phyloP scores from a whole-genome alignment of 1,140 invertebrate genomes.

The Mactra quadrangularis region DNA sequence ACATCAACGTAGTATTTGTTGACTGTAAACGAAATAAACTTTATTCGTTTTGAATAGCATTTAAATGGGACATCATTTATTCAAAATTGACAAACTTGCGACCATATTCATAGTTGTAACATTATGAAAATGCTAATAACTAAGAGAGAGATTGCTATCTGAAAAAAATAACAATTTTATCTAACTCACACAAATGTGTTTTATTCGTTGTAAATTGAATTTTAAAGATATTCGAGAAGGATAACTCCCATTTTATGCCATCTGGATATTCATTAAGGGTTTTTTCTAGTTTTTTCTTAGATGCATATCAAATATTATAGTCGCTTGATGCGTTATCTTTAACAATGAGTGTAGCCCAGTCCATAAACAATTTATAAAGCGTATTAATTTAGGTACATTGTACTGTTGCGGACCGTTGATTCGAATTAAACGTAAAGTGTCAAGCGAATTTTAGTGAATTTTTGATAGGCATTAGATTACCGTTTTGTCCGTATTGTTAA shows the following conservation, averaged over 20 bases:
- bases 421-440: slow-evolving; percentile 50
- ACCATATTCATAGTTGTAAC: slow-evolving; percentile 25
- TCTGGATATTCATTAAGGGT: slow-evolving; percentile 58
- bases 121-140: slow-evolving; percentile 62
- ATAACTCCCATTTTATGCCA: slow-evolving; percentile 55
- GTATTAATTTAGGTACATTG: slow-evolving; percentile 46
- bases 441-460: slow-evolving; percentile 17
- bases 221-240: slow-evolving; percentile 36
- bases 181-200: slow-evolving; percentile 53
- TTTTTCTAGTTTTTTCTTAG: slow-evolving; percentile 51
- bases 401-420: slow-evolving; percentile 42
- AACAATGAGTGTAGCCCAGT: slow-evolving; percentile 51
- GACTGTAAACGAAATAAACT: slow-evolving; percentile 8
- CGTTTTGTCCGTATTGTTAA: slow-evolving; percentile 53
- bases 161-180: slow-evolving; percentile 59
- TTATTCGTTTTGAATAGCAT: slow-evolving; percentile 48
- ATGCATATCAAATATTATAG: slow-evolving; percentile 60
- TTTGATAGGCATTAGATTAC: slow-evolving; percentile 59
- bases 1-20: slow-evolving; percentile 3
- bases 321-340: slow-evolving; percentile 25
- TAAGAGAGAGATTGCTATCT: slow-evolving; percentile 24
- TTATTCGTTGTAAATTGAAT: slow-evolving; percentile 61
- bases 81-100: slow-evolving; percentile 31
- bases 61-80: slow-evolving; percentile 48
- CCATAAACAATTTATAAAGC: slow-evolving; percentile 60